Percentiles rank a stretch among this genome's conserved stretches.
phyloP scores from a whole-genome alignment of 2,797 vertebrate species.

The Allobates femoralis region DNA sequence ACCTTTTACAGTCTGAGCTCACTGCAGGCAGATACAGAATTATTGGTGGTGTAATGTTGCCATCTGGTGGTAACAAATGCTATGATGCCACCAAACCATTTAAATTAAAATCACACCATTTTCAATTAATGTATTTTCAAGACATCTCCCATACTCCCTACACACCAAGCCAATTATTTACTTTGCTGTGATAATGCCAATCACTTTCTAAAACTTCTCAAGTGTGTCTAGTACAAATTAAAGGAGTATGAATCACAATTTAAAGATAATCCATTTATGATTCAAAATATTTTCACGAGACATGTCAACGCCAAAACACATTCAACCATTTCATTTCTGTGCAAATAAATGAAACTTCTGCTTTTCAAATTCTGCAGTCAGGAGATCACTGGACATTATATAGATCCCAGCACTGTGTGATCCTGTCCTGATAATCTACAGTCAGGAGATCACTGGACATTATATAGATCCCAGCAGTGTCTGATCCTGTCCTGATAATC shows the following conservation, averaged over 20 bases:
- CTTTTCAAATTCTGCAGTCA: not conserved
- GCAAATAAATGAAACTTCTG: not conserved
- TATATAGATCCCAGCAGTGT: not conserved
- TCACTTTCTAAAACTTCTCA: conserved; percentile 22
- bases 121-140: conserved; percentile 36
- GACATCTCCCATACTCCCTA: conserved; percentile 45
- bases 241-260: not conserved
- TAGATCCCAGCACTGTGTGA: not conserved
- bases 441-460: not conserved
- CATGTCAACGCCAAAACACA: conserved; percentile 2
- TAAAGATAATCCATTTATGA: conserved; percentile 16
- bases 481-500: conserved; percentile 9
- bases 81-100: not conserved
- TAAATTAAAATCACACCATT: conserved; percentile 32
- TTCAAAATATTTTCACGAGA: conserved; percentile 10
- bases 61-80: conserved; percentile 17
- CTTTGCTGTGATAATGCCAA: conserved; percentile 40
- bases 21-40: not conserved
- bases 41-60: conserved; percentile 19
- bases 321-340: not conserved
- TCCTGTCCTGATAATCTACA: not conserved
- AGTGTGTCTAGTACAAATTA: conserved; percentile 41
- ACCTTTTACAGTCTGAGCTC: not conserved
- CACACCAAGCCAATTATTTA: conserved; percentile 52
- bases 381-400: not conserved